Base-by-base conservation (phyloP, 2,113 vertebrate genomes). In the Albula glossodonta region DNA sequence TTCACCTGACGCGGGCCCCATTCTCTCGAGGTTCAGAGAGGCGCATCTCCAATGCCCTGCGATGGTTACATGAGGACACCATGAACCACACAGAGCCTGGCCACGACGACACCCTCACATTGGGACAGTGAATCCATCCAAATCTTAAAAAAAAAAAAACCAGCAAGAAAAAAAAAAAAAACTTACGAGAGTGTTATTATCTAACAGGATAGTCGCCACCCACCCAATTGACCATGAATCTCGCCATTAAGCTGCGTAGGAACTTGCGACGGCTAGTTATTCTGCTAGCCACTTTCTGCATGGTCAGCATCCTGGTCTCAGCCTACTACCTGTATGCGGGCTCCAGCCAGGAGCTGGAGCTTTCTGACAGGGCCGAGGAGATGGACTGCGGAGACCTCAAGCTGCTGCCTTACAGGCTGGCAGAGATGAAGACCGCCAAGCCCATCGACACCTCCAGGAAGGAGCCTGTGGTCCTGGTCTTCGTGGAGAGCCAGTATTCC, bases 401-500 rank as follows among this genome's bases (percentile, higher is more conserved):
- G 81, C 90, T 96, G 81, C 93, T 97, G 11, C 96, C 97, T 0
- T 97, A 97, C 84, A 94, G 97, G 8, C 95, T 96, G 0, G 80
- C 89, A 0, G 96, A 97, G 86, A 92, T 96, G 31, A 96, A 96
- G 90, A 96, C 96, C 0, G 94, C 95, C 0, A 97, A 96, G 89
- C 96, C 97, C 0, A 96, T 97, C 0, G 96, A 97, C 91, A 96
- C 96, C 0, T 95, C 96, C 0, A 96, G 95, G 88, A 98, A 97
- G 1, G 96, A 99, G 4, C 96, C 96, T 0, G 96, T 95, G 0
- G 94, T 98, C 25, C 95, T 99, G 78, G 96, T 99, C 2, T 97
- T 99, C 0, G 97, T 99, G 88, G 98, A 99, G 88, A 99, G 98
- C 84, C 98, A 99, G 85, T 99, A 99, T 88, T 99, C 98, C 12